Evolutionary conservation across 2,797 vertebrate genomes (phyloP).

Genomic region (Anableps anableps): DNA sequence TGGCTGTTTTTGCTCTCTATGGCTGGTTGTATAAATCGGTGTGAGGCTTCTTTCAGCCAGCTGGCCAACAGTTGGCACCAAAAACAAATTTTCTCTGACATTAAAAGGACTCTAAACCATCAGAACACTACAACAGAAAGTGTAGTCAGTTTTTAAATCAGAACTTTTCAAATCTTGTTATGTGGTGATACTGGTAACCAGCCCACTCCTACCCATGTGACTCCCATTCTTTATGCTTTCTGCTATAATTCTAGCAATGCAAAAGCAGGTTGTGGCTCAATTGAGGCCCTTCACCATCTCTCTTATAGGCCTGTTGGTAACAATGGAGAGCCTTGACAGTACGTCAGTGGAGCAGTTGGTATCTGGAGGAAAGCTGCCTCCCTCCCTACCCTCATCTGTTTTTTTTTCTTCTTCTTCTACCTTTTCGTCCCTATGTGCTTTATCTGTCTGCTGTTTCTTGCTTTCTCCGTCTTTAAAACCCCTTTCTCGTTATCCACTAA

Average conservation of each 20-base stretch:
- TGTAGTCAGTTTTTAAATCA: neutral
- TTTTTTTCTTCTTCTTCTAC: slow-evolving; percentile 24
- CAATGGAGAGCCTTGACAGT: slow-evolving; percentile 39
- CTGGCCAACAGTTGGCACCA: neutral
- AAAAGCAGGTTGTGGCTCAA: slow-evolving; percentile 16
- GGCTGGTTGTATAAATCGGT: neutral
- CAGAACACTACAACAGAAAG: too few species aligned
- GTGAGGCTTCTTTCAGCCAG: neutral
- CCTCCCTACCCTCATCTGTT: slow-evolving; percentile 13
- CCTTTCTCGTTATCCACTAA: slow-evolving; percentile 56
- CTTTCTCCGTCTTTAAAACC: slow-evolving; percentile 31
- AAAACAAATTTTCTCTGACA: neutral
- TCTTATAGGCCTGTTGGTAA: slow-evolving; percentile 29
- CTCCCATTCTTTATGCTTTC: slow-evolving; percentile 3
- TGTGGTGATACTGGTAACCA: neutral
- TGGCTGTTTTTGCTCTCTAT: neutral
- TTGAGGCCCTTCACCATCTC: slow-evolving; percentile 19
- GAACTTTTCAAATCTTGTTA: neutral
- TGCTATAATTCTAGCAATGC: slow-evolving; percentile 16
- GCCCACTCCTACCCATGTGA: neutral
- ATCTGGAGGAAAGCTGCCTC: slow-evolving; percentile 32
- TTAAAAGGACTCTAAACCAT: neutral
- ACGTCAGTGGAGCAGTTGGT: slow-evolving; percentile 54
- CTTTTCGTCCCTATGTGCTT: neutral
- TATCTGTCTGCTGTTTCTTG: slow-evolving; percentile 1